phyloP scores from a whole-genome alignment of 2,113 vertebrate species.

The Hemicordylus capensis region DNA sequence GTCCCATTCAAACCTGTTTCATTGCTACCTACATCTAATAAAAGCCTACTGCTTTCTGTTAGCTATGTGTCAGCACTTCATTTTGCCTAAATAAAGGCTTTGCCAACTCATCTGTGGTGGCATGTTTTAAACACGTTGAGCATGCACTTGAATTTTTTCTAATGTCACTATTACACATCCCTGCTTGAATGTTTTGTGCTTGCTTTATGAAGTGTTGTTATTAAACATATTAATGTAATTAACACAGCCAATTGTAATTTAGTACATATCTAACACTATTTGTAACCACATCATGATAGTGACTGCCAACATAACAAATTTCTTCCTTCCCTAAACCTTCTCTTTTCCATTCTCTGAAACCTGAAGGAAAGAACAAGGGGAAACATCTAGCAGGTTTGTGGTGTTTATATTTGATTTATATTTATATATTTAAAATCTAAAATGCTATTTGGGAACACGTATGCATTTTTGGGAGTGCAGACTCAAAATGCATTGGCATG shows the following conservation, averaged over 20 bases:
- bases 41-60: conserved; percentile 61
- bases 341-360: conserved; percentile 76
- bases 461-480: conserved; percentile 44
- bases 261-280: conserved; percentile 56
- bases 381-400: conserved; percentile 92
- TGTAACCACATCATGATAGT: conserved; percentile 56
- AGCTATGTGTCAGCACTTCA: conserved; percentile 58
- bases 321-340: conserved; percentile 55
- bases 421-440: conserved; percentile 46
- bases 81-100: conserved; percentile 69
- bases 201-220: conserved; percentile 47
- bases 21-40: conserved; percentile 54
- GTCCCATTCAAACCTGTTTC: conserved; percentile 40
- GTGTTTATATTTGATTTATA: conserved; percentile 70
- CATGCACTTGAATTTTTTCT: conserved; percentile 58
- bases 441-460: conserved; percentile 54
- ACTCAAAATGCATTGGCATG: conserved; percentile 47
- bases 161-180: conserved; percentile 44
- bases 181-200: conserved; percentile 61
- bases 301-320: conserved; percentile 46
- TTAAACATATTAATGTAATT: conserved; percentile 54
- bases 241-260: conserved; percentile 41
- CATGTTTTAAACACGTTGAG: conserved; percentile 72
- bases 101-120: conserved; percentile 71
- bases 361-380: conserved; percentile 93